These are phyloP conservation scores for Lithosia quadra DNA, from an alignment of 2,888 invertebrate species.

Conservation along the genomic window DNA sequence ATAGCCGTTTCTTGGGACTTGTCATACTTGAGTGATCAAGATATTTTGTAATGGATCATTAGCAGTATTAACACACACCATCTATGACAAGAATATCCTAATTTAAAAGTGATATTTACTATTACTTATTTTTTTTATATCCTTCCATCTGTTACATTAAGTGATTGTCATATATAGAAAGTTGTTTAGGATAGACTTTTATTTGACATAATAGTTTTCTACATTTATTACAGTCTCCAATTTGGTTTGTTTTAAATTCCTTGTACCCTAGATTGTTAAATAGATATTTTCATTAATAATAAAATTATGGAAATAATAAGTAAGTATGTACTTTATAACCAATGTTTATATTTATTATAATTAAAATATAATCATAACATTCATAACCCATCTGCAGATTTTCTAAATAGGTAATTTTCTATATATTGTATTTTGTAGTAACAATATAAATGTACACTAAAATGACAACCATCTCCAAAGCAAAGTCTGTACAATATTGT, in stretches of 20 bases:
- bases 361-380: not conserved
- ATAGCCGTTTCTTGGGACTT: slow-evolving; percentile 25
- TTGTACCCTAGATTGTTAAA: not conserved
- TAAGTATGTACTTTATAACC: not conserved
- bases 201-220: slow-evolving; percentile 7
- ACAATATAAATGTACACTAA: not conserved
- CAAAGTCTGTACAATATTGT: slow-evolving; percentile 27
- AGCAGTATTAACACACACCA: slow-evolving; percentile 11
- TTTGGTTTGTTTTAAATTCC: slow-evolving; percentile 20
- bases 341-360: not conserved
- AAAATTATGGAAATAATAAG: not conserved
- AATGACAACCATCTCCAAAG: slow-evolving; percentile 17
- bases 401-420: not conserved
- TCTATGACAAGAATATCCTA: slow-evolving; percentile 9
- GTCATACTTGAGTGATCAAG: slow-evolving; percentile 53
- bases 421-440: not conserved
- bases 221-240: not conserved
- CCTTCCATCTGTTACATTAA: slow-evolving; percentile 41
- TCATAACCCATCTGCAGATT: not conserved
- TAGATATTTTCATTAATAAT: not conserved
- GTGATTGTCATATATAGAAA: slow-evolving; percentile 24
- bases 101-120: slow-evolving; percentile 1
- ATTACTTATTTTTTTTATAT: slow-evolving; percentile 8
- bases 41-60: slow-evolving; percentile 45
- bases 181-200: slow-evolving; percentile 12